A percentile compares a stretch with the other conserved stretches of the same genome.
Conservation (phyloP, 2,797 vertebrate genomes). For the Protonibea diacanthus region DNA sequence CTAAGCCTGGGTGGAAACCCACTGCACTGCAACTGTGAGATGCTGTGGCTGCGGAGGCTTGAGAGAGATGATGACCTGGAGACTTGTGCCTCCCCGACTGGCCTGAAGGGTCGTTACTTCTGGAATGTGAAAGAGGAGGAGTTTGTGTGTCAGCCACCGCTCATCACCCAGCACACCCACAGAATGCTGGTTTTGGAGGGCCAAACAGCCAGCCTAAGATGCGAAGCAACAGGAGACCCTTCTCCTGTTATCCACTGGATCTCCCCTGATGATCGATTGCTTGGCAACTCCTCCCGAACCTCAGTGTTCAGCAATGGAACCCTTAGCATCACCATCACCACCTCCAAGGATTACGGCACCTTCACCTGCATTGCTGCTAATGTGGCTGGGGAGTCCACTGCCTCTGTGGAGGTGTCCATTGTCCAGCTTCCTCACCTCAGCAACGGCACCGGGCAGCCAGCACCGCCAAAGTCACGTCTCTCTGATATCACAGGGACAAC, state of each 20-base stretch:
- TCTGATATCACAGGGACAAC: slow-evolving; percentile 94
- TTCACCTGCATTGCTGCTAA: slow-evolving; percentile 97
- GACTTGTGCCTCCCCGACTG: slow-evolving; percentile 94
- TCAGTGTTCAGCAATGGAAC: slow-evolving; percentile 91
- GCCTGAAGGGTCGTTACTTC: slow-evolving; percentile 94
- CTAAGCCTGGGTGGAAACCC: slow-evolving; percentile 95
- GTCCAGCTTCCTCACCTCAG: slow-evolving; percentile 94
- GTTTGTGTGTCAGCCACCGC: slow-evolving; percentile 92
- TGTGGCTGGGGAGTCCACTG: slow-evolving; percentile 93
- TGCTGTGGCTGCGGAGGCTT: slow-evolving; percentile 93
- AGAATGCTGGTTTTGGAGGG: slow-evolving; percentile 93
- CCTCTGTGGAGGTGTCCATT: slow-evolving; percentile 91
- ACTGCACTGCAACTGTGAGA: slow-evolving; percentile 95
- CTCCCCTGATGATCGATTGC: slow-evolving; percentile 90
- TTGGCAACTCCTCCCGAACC: slow-evolving; percentile 91
- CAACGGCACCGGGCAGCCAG: slow-evolving; percentile 87
- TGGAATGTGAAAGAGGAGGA: slow-evolving; percentile 93
- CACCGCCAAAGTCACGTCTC: slow-evolving; percentile 90
- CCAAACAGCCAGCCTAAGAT: slow-evolving; percentile 91
- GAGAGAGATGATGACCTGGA: slow-evolving; percentile 93
- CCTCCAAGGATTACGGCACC: slow-evolving; percentile 93
- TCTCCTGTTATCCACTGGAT: slow-evolving; percentile 94
- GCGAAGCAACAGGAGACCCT: slow-evolving; percentile 94
- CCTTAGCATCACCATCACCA: slow-evolving; percentile 93
- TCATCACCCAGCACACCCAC: slow-evolving; percentile 95